Evolutionary conservation across 2,797 vertebrate species (phyloP).

Genomic region (Jordanella pulchra): DNA sequence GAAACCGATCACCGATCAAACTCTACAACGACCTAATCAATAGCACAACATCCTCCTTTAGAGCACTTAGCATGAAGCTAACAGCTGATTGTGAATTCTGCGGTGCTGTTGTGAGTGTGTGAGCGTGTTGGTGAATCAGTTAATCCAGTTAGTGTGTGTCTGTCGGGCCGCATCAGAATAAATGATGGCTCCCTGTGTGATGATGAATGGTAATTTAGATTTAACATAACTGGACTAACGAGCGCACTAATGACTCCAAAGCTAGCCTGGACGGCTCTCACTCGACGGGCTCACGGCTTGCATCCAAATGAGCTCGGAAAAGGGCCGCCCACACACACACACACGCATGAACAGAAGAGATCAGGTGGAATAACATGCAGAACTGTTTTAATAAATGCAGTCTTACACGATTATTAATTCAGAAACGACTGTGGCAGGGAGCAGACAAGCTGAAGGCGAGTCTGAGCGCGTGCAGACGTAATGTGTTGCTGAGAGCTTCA

Average conservation of each 20-base stretch:
- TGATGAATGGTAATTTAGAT: conserved; percentile 87
- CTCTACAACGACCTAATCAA: conserved; percentile 59
- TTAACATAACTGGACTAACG: conserved; percentile 86
- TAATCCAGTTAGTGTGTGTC: conserved; percentile 76
- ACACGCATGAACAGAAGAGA: conserved; percentile 9
- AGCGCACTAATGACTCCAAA: conserved; percentile 83
- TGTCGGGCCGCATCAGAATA: conserved; percentile 77
- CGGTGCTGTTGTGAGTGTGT: conserved; percentile 57
- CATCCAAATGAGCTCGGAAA: conserved; percentile 79
- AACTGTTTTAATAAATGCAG: conserved; percentile 67
- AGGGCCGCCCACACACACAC: conserved; percentile 48
- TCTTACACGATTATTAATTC: conserved; percentile 52
- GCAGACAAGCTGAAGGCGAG: conserved; percentile 4
- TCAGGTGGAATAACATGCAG: conserved; percentile 36
- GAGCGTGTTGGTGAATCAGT: conserved; percentile 69
- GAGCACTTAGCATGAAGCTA: conserved; percentile 63
- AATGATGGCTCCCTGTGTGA: conserved; percentile 81
- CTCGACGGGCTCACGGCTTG: conserved; percentile 58
- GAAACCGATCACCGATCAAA: conserved; percentile 59
- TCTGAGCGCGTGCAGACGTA: conserved; percentile 9
- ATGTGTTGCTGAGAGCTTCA: conserved; percentile 19
- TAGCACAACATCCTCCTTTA: conserved; percentile 61
- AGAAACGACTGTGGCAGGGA: conserved; percentile 37
- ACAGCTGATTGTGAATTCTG: conserved; percentile 70
- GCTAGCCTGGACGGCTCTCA: conserved; percentile 78